Base-by-base conservation (phyloP, 2,888 invertebrate species). In the Volucella inanis region DNA sequence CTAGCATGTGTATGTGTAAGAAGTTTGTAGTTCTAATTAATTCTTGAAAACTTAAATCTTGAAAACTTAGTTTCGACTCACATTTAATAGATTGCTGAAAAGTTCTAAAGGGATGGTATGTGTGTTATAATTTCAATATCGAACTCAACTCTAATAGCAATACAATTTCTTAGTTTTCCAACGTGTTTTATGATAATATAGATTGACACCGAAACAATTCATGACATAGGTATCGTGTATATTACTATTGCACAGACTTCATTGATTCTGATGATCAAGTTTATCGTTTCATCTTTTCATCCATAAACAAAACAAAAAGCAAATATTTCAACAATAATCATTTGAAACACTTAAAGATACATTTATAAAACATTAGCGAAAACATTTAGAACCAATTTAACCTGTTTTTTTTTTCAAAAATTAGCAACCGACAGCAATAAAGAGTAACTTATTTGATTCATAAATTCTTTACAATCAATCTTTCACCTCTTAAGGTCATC, bases 301-400 rank as follows among this genome's bases (percentile, higher is more conserved):
- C 3, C 14, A 64, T 31, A 31, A 10, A 8, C 2, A 15, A 43
- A 59, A 31, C 31, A 31, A 31, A 31, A 31, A 31, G 31, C 31
- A 4, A 31, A 31, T 6, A 31, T 31, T 11, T 62, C 18, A 11
- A 52, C 3, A 11, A 55, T 75, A 71, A 59, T 71, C 52, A 15
- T 71, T 61, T 43, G 12, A 55, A 67, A 55, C 62, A 77, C 72
- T 76, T 82, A 62, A 72, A 72, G 55, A 49, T 12, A 62, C 62
- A 82, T 82, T 82, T 50, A 81, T 18, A 65, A 54, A 72, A 67
- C 75, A 75, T 75, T 75, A 65, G 65, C 65, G 15, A 61, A 47
- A 54, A 38, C 22, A 39, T 10, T 39, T 68, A 18, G 8, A 76
- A 49, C 39, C 38, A 14, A 57, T 57, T 59, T 1, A 82, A 82